These are phyloP conservation scores for Hyperoodon ampullatus DNA, from an alignment of 2,113 vertebrate genomes.

Conservation along the genomic window DNA sequence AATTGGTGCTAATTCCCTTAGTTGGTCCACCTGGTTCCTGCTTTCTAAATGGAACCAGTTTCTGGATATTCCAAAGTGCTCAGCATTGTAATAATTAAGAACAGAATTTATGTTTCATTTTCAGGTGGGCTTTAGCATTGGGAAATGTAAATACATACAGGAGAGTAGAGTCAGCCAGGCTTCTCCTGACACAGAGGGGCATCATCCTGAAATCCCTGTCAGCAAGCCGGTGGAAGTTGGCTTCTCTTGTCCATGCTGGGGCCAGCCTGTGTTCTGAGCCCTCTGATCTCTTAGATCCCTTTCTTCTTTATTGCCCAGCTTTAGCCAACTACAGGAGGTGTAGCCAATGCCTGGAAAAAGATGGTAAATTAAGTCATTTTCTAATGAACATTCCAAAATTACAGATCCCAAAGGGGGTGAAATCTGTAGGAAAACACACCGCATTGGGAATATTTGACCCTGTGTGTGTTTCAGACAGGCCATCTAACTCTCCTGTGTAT, in stretches of 20 bases:
- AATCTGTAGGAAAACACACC: neutral
- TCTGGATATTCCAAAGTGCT: neutral
- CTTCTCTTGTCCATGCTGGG: neutral
- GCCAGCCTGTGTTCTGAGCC: neutral
- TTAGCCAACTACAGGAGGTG: neutral
- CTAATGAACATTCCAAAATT: slow-evolving; percentile 20
- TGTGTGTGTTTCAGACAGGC: neutral
- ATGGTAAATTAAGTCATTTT: neutral
- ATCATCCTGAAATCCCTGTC: neutral
- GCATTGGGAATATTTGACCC: neutral
- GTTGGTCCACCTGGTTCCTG: neutral
- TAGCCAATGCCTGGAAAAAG: neutral
- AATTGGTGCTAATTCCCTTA: neutral
- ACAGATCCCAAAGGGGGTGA: neutral
- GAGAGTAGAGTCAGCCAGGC: neutral
- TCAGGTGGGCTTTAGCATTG: neutral
- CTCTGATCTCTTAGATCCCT: neutral
- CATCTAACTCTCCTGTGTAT: neutral
- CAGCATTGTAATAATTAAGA: neutral
- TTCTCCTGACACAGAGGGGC: neutral
- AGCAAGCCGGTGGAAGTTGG: neutral
- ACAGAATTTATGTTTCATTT: neutral
- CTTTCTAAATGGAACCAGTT: slow-evolving; percentile 3
- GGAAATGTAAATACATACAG: neutral
- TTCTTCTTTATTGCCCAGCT: neutral